phyloP scores from a whole-genome alignment of 1,140 invertebrate species.

The Zaprionus gabonicus region DNA sequence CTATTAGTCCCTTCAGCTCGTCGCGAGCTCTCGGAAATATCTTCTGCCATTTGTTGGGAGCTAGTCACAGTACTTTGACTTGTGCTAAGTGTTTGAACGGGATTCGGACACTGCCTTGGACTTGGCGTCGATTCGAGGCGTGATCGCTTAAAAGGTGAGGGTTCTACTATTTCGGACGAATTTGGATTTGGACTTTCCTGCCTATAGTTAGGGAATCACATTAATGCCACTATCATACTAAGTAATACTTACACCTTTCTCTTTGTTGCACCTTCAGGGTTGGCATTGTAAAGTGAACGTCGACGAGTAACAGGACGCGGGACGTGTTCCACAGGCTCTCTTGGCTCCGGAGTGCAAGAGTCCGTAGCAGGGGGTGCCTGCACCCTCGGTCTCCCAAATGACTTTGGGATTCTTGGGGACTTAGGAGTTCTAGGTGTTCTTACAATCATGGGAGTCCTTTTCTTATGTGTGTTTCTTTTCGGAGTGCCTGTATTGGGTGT shows the following conservation, averaged over 20 bases:
- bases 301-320: neutral
- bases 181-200: neutral
- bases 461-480: neutral
- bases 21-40: too few relatives aligned
- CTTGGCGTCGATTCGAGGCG: neutral
- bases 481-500: neutral
- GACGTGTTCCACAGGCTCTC: neutral
- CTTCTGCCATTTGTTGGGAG: too few relatives aligned
- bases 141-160: neutral
- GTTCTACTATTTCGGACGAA: neutral
- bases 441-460: neutral
- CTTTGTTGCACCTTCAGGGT: neutral
- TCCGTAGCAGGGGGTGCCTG: neutral
- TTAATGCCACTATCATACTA: neutral
- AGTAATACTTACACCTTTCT: constrained; percentile 3
- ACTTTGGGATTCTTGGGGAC: neutral
- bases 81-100: neutral
- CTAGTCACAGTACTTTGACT: neutral
- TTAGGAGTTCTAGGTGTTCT: too few relatives aligned
- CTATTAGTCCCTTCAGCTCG: neutral
- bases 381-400: neutral
- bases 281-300: neutral
- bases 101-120: neutral
- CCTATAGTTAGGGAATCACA: neutral
- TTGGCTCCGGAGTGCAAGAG: neutral